These are phyloP conservation scores for Patella vulgata DNA, from an alignment of 1,140 invertebrate genomes.

Conservation along the genomic window DNA sequence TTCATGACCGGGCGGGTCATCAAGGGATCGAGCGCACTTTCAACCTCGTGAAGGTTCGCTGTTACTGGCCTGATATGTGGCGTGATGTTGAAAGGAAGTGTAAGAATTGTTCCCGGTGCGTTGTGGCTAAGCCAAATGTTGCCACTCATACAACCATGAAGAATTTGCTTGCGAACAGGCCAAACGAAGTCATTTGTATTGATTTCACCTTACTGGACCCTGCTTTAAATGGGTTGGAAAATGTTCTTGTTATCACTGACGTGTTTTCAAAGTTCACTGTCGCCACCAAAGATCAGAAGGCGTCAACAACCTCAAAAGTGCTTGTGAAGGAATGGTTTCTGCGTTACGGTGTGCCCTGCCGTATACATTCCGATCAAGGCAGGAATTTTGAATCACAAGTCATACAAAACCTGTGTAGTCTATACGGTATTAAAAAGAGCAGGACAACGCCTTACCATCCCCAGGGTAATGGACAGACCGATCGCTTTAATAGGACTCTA, in stretches of 20 bases:
- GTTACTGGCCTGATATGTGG: constrained; percentile 26
- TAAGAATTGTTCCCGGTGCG: constrained; percentile 15
- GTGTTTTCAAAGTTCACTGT: constrained; percentile 25
- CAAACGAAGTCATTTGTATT: constrained; percentile 12
- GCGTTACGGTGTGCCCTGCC: constrained; percentile 13
- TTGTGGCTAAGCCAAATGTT: constrained; percentile 7
- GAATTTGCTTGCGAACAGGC: constrained; percentile 1
- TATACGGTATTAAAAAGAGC: constrained; percentile 26
- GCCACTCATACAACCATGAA: constrained; percentile 1
- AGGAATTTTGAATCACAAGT: constrained; percentile 17
- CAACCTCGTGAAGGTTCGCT: constrained; percentile 10
- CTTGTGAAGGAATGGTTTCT: constrained; percentile 10
- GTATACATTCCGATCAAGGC: constrained; percentile 24
- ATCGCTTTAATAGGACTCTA: constrained; percentile 38
- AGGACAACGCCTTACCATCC: constrained; percentile 38
- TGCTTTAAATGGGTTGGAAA: constrained; percentile 2
- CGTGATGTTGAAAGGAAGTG: constrained; percentile 11
- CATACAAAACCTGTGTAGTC: constrained; percentile 1
- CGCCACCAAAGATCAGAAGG: constrained; percentile 24
- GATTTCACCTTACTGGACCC: no score
- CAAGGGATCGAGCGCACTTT: constrained; percentile 15
- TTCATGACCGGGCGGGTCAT: constrained; percentile 11
- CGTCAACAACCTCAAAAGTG: constrained; percentile 17
- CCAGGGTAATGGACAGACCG: constrained; percentile 27
- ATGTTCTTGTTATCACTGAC: constrained; percentile 22